Evolutionary conservation across 2,797 vertebrate genomes (phyloP), one percentile per base, ranked within the genome.

Genomic region (Podargus strigoides): DNA sequence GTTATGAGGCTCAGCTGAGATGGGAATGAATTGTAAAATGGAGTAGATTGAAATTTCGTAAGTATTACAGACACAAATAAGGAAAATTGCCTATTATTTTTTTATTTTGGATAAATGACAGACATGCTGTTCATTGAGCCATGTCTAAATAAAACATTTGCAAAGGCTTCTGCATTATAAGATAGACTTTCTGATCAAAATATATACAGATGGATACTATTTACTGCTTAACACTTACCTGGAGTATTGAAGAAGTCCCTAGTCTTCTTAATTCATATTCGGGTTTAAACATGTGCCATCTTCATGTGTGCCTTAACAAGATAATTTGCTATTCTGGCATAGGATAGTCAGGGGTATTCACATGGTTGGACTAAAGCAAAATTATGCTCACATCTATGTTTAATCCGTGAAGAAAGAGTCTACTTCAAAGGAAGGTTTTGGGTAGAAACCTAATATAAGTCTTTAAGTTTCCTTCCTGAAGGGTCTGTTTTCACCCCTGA

Each of bases 161-260:
- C 58, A 17, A 81, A 36, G n/a, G 22, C 4, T 44, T 64, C 64
- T 63, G 34, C 5, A 21, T 52, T 59, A 21, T 23, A n/a, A 14
- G 6, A 2, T 8, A 42, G 21, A 60, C 0, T 52, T 87, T 85
- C 41, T 52, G 19, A 66, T 34, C 21, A 52, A 78, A 60, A 27
- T 24, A 34, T 6, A 10, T 23, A 11, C 0, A 58, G 0, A 22
- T 9, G 74, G 10, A n/a, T n/a, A n/a, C 6, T 60, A 28, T 39
- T 70, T 85, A 56, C 34, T 52, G 6, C 12, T 60, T 56, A 74
- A 62, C 12, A 20, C 6, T 82, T 78, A n/a, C 2, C 7, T 47
- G 18, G 19, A 74, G 9, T 34, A 53, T 11, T 58, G 34, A 69
- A 42, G 32, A 81, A 62, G 17, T 44, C 5, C 6, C 4, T 4